Base-by-base conservation (phyloP, 1,140 invertebrate genomes). In the Lamellibrachia luymesi region DNA sequence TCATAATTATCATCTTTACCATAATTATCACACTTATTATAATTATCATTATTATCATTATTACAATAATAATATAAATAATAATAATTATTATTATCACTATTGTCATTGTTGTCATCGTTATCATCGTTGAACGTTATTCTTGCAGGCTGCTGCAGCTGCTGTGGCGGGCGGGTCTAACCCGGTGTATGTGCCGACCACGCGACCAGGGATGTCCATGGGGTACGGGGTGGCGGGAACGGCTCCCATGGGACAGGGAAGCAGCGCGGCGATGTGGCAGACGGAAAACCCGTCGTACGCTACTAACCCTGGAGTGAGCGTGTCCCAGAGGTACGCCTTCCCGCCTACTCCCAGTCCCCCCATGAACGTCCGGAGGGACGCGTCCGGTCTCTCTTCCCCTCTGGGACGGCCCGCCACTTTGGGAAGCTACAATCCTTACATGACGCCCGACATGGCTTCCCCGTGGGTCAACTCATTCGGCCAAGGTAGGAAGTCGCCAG, bases 131-230 rank as follows among this genome's bases (percentile, higher is more conserved):
- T 38, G 38, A 38, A 38, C 38, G 38, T 38, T 38, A 38, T 38
- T 38, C 38, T 38, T 22, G 0, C 17, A 80, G 64, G 64, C 64
- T 8, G 64, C 64, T 10, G 64, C 64, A 8, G 64, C 64, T 80
- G 64, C 64, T 17, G 64, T 80, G 64, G 64, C 64, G 64, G 93
- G 95, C 25, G 94, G 94, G 50, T 92, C 95, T n/a, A 96, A 94
- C 92, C 95, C 95, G 2, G 95, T 96, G 38, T 96, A 95, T 93
- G 95, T 96, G 7, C 95, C 95, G 0, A 95, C 95, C n/a, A 95
- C 95, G 2, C 93, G 95, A 27, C 93, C 95, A 17, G 94, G 95
- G 10, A 93, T 96, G 56, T 94, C 95, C 2, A 95, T 95, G 94
- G 95, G 95, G 93, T 95, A 95, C 92, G 95, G 95, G 93, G 94